These are phyloP conservation scores for Drosophila buzzatii DNA, from an alignment of 2,888 invertebrate species.

Conservation along the genomic window DNA sequence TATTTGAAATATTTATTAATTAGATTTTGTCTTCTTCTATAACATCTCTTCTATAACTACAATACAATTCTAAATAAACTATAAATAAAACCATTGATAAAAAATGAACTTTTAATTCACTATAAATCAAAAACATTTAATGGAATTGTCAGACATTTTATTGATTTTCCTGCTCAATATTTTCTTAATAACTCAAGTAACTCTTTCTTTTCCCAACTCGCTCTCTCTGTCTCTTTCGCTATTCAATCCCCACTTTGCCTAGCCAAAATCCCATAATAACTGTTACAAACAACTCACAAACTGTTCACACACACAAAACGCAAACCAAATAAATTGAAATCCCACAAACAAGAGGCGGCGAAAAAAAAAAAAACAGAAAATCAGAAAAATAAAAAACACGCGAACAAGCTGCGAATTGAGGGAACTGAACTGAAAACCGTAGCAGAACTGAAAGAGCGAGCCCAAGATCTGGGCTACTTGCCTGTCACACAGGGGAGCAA, in stretches of 20 bases:
- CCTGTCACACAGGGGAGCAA: conserved; percentile 44
- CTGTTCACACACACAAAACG: conserved; percentile 35
- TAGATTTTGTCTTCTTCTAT: not conserved
- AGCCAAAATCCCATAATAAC: conserved; percentile 55
- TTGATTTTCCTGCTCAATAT: conserved; percentile 3
- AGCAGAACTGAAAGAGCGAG: conserved; percentile 19
- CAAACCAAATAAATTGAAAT: conserved; percentile 54
- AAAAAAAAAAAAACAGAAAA: not conserved
- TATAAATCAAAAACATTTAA: not conserved
- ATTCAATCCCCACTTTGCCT: conserved; percentile 9
- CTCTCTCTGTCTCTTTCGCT: not conserved
- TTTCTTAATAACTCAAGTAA: conserved; percentile 18
- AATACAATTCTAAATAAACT: too few species aligned
- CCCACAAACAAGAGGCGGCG: conserved; percentile 22
- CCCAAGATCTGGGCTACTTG: conserved; percentile 64
- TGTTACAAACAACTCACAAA: conserved; percentile 45
- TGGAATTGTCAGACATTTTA: conserved; percentile 1
- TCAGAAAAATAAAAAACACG: conserved; percentile 13
- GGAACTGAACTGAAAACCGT: conserved; percentile 25
- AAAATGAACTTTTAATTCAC: not conserved
- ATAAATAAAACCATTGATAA: not conserved
- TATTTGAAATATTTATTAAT: too few species aligned
- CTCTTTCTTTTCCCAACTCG: not conserved
- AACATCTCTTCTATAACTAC: not conserved
- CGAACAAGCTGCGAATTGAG: conserved; percentile 25